Percentiles rank a stretch among this genome's conserved stretches.
These are phyloP conservation scores for Staurois parvus DNA, from an alignment of 2,797 vertebrate genomes.

Conservation along the genomic window DNA sequence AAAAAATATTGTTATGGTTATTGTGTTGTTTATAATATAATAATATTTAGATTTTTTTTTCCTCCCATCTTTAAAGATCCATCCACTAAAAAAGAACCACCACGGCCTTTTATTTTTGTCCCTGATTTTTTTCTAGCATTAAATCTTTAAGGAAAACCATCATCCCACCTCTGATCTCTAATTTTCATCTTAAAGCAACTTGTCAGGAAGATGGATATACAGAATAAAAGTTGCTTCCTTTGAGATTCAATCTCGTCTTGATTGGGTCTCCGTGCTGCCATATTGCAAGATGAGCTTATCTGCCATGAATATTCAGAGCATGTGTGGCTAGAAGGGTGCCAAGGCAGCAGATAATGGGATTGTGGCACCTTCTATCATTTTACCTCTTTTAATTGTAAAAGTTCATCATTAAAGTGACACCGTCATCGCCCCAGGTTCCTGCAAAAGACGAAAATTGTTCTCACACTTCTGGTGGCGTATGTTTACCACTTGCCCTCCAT, in stretches of 20 bases:
- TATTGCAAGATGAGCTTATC: slow-evolving; percentile 29
- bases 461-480: too few relatives aligned
- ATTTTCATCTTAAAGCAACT: slow-evolving; percentile 47
- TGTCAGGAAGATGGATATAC: slow-evolving; percentile 63
- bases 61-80: background rate
- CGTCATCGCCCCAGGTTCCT: too few relatives aligned
- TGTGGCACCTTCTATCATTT: background rate
- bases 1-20: background rate
- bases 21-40: accelerated
- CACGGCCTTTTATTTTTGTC: too few relatives aligned
- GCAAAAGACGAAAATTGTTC: too few relatives aligned
- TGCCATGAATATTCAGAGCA: slow-evolving; percentile 45
- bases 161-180: background rate
- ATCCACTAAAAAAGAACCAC: background rate
- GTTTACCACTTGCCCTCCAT: too few relatives aligned
- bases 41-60: accelerated
- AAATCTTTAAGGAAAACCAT: slow-evolving; percentile 8
- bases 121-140: background rate
- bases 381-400: background rate
- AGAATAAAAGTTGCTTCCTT: slow-evolving; percentile 64
- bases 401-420: background rate
- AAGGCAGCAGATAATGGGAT: background rate
- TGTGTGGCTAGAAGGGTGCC: background rate
- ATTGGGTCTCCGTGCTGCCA: slow-evolving; percentile 29
- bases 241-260: slow-evolving; percentile 32